Evolutionary conservation across 2,888 invertebrate species (phyloP).

Genomic region (Microplitis deprimator): DNA sequence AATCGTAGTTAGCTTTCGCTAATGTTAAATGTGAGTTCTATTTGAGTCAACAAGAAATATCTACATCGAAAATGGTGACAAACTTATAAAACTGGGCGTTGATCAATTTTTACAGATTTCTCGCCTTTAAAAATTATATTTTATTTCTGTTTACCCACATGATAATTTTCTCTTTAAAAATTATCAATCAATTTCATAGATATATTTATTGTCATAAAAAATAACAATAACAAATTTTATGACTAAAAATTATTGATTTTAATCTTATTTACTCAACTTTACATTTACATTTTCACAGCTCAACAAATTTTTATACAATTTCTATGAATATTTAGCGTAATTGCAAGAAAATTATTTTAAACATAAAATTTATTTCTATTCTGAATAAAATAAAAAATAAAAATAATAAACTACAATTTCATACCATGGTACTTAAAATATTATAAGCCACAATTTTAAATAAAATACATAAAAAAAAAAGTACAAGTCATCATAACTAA

Average conservation of each 20-base stretch:
- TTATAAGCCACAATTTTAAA: background rate
- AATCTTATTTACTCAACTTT: too few relatives aligned
- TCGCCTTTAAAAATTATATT: background rate
- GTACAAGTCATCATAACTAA: background rate
- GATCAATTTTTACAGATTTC: background rate
- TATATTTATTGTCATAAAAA: too few relatives aligned
- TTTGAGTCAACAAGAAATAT: background rate
- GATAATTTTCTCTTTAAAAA: background rate
- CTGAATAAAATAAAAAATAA: background rate
- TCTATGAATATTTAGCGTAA: too few relatives aligned
- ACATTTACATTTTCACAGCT: too few relatives aligned
- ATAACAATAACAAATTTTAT: too few relatives aligned
- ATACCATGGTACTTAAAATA: background rate
- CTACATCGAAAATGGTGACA: constrained; percentile 4
- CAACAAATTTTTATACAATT: too few relatives aligned
- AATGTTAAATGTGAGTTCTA: background rate
- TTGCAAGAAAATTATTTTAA: too few relatives aligned
- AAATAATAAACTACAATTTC: background rate
- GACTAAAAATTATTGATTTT: too few relatives aligned
- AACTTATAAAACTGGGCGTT: background rate
- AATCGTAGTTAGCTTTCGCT: background rate
- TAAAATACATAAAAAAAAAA: background rate
- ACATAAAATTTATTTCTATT: too few relatives aligned
- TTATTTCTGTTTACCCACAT: background rate
- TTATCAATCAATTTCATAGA: background rate